Base-by-base conservation (phyloP, 2,113 vertebrate species). In the Anolis sagrei region DNA sequence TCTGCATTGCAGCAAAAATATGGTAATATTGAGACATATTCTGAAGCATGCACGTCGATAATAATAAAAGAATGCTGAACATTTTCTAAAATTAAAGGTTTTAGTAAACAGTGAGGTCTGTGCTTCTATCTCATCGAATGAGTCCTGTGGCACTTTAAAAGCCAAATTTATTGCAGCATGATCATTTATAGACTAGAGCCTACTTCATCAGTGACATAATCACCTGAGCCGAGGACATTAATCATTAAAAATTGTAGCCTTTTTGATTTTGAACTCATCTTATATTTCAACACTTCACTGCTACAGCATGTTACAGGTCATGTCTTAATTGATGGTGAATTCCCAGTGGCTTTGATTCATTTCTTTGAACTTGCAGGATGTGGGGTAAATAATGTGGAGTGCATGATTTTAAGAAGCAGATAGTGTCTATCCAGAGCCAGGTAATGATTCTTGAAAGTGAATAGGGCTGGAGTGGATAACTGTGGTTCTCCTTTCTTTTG, bases 1-100 rank as follows among this genome's bases (percentile, higher is more conserved):
- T 29, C 85, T 86, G 79, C 64, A 79, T 44, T 85, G 76, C 68
- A 85, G 73, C 29, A 69, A 81, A 81, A 44, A 76, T 75, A 58
- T 11, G 73, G 21, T 44, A 77, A 70, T 77, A 69, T 36, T 77
- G 49, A 68, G 27, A 69, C 48, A n/a, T 58, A 58, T 58, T 87
- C 34, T 48, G 62, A 51, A 82, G 13, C 27, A 54, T 58, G 32
- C 27, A 29, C 27, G 36, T 61, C 34, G 9, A 68, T 14, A n/a
- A 32, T 44, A 58, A 58, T 27, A 4, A 27, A 9, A 76, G 16
- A n/a, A 68, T 76, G 19, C 7, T 5, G 27, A 79, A 19, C 34
- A 14, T 72, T 68, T 54, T 61, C 27, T 69, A 36, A 58, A 76
- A 1, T 76, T 81, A 68, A 18, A 8, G 34, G 4, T 73, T 48